Conservation (phyloP, 2,797 vertebrate genomes). For the Crocidura indochinensis region DNA sequence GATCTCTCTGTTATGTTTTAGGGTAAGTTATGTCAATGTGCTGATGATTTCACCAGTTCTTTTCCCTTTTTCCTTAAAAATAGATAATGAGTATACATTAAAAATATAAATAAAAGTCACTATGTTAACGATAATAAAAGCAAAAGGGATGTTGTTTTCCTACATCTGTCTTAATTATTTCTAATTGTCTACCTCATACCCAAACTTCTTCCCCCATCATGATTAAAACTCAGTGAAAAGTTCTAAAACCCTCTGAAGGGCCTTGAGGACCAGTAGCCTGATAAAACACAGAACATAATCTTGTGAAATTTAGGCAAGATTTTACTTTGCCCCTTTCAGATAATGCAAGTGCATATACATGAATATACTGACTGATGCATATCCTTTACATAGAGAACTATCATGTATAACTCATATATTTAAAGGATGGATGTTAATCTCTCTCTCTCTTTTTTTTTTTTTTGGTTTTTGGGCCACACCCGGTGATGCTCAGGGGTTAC, state of each 20-base stretch:
- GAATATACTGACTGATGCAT: not conserved
- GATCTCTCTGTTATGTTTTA: not conserved
- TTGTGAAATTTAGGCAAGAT: not conserved
- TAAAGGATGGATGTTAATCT: not conserved
- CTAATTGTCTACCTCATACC: not conserved
- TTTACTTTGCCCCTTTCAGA: not conserved
- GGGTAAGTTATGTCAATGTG: slow-evolving; percentile 20
- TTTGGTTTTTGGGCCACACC: no score
- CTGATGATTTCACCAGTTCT: not conserved
- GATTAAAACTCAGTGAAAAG: not conserved
- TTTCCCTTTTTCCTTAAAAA: slow-evolving; percentile 1
- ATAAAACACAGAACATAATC: not conserved
- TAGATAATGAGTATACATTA: not conserved
- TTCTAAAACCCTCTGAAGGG: not conserved
- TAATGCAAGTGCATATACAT: not conserved
- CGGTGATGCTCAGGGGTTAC: no score
- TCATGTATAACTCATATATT: not conserved
- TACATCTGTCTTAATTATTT: not conserved
- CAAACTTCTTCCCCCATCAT: not conserved
- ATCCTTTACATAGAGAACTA: not conserved
- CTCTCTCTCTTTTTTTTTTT: no score
- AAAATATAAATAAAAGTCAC: slow-evolving; percentile 35
- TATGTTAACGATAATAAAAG: not conserved
- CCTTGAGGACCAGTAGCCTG: not conserved
- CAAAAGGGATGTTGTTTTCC: not conserved